Conservation (phyloP, 2,113 vertebrate genomes). For the Pontoporia blainvillei region DNA sequence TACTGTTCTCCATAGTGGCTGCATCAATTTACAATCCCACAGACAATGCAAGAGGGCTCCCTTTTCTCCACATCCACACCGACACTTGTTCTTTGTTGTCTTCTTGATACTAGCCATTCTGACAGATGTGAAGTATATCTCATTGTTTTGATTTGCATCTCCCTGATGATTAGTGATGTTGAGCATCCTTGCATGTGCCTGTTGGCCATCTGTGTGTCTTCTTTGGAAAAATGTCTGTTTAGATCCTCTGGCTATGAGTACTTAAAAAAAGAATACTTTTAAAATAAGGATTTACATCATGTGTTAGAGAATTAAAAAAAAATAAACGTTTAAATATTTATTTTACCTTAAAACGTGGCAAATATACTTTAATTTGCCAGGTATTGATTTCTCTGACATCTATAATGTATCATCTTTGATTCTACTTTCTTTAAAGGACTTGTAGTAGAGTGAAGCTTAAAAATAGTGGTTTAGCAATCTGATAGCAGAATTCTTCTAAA, state of each 20-base stretch:
- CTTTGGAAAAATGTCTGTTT: too few species aligned
- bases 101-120: background rate
- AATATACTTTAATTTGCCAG: background rate
- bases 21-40: background rate
- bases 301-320: background rate
- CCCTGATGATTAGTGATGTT: too few species aligned
- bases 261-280: background rate
- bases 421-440: constrained; percentile 17
- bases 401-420: background rate
- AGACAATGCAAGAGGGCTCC: background rate
- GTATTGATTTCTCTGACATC: background rate
- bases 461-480: constrained; percentile 35
- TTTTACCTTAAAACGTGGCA: background rate
- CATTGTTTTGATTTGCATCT: too few species aligned
- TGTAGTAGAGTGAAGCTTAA: background rate
- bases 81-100: background rate
- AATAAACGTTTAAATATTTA: background rate
- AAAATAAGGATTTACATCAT: background rate
- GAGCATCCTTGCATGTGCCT: too few species aligned
- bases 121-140: background rate
- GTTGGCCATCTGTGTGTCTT: too few species aligned
- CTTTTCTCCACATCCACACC: background rate
- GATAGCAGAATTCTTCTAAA: background rate
- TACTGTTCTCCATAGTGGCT: background rate
- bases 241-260: background rate